phyloP scores from a whole-genome alignment of 1,140 invertebrate species.

The Atta cephalotes region DNA sequence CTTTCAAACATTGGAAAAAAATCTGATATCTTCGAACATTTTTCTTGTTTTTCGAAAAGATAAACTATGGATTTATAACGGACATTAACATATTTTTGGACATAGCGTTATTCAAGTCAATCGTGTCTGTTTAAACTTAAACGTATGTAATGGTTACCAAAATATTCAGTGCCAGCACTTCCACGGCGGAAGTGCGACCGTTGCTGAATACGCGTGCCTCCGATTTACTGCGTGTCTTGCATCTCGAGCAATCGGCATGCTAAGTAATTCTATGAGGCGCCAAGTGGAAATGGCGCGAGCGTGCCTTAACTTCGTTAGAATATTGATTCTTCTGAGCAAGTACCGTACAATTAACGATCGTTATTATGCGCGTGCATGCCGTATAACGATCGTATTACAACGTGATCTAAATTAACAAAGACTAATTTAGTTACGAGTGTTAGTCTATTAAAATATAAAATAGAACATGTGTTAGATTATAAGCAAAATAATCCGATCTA shows the following conservation, averaged over 20 bases:
- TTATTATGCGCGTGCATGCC: background rate
- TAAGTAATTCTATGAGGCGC: conserved; percentile 42
- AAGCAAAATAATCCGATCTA: background rate
- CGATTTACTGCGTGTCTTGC: conserved; percentile 57
- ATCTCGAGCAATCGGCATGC: conserved; percentile 42
- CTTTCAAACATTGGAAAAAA: background rate
- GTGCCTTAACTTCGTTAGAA: conserved; percentile 41
- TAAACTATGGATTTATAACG: background rate
- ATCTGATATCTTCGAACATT: background rate
- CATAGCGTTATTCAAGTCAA: conserved; percentile 7
- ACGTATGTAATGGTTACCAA: conserved; percentile 36
- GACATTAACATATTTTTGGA: conserved; percentile 10
- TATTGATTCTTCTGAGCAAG: conserved; percentile 41
- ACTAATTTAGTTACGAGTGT: background rate
- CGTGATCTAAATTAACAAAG: background rate
- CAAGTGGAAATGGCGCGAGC: conserved; percentile 45
- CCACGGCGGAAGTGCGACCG: conserved; percentile 68
- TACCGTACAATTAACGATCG: conserved; percentile 38
- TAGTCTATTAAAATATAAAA: background rate
- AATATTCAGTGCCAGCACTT: conserved; percentile 64
- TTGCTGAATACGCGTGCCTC: conserved; percentile 63
- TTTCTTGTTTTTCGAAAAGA: background rate
- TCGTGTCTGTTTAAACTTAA: conserved; percentile 26
- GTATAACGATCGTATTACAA: conserved; percentile 13
- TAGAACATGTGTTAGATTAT: background rate